These are phyloP conservation scores for Nematolebias whitei DNA, from an alignment of 2,113 vertebrate genomes.

Conservation along the genomic window DNA sequence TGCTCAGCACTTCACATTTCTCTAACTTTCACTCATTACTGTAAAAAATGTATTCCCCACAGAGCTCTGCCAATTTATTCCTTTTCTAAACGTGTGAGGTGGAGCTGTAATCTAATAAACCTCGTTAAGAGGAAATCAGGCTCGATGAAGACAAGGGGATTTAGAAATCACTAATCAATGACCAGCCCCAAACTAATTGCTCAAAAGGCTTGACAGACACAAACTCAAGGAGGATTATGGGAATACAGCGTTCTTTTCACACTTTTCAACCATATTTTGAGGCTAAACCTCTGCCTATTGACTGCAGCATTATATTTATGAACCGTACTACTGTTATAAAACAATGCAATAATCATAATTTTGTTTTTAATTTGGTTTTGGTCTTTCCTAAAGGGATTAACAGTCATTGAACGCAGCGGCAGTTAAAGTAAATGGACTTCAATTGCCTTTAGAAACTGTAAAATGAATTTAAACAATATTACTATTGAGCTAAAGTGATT, in stretches of 20 bases:
- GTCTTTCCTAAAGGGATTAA: conserved; percentile 67
- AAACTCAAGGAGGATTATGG: conserved; percentile 16
- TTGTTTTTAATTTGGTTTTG: conserved; percentile 55
- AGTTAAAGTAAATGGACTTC: conserved; percentile 69
- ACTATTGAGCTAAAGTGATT: conserved; percentile 74
- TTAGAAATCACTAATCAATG: conserved; percentile 67
- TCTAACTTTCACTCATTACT: conserved; percentile 72
- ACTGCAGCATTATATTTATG: not conserved
- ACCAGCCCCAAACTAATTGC: conserved; percentile 58
- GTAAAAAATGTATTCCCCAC: conserved; percentile 74
- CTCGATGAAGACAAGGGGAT: conserved; percentile 72
- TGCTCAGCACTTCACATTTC: conserved; percentile 64
- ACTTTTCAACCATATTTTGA: conserved; percentile 4
- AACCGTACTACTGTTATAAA: too few relatives aligned
- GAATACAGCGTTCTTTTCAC: conserved; percentile 7
- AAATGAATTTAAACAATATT: conserved; percentile 74
- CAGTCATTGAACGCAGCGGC: conserved; percentile 55
- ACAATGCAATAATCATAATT: conserved; percentile 6
- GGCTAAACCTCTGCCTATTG: not conserved
- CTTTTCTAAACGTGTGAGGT: conserved; percentile 76
- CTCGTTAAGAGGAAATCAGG: conserved; percentile 75
- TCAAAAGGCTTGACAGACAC: conserved; percentile 52
- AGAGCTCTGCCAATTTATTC: conserved; percentile 75
- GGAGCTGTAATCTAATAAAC: conserved; percentile 81
- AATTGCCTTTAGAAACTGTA: conserved; percentile 69